phyloP scores from a whole-genome alignment of 2,888 invertebrate genomes.

The Antitype chi region DNA sequence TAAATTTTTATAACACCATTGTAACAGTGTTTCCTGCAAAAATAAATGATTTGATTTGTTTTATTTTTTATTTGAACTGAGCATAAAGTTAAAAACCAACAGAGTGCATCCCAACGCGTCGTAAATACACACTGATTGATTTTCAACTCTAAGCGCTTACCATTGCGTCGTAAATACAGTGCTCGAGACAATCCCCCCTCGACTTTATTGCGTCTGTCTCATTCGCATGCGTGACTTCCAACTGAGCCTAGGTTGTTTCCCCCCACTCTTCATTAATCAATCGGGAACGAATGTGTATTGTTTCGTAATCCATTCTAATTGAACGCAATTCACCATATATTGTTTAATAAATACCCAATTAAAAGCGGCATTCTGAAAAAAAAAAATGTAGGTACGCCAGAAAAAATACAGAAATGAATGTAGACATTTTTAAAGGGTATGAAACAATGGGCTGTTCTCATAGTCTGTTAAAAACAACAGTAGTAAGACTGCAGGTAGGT shows the following conservation, averaged over 20 bases:
- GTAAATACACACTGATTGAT: too few relatives aligned
- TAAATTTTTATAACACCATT: too few relatives aligned
- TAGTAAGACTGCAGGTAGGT: not conserved
- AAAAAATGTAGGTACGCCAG: not conserved
- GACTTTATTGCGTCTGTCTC: too few relatives aligned
- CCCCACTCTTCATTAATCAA: not conserved
- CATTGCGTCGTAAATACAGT: too few relatives aligned
- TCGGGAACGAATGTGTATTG: not conserved
- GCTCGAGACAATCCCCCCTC: too few relatives aligned
- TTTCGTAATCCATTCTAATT: constrained; percentile 5
- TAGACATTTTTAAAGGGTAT: not conserved
- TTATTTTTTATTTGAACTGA: too few relatives aligned
- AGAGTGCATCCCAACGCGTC: too few relatives aligned
- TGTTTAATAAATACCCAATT: not conserved
- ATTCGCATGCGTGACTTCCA: too few relatives aligned
- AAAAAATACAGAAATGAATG: not conserved
- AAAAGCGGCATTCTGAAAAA: not conserved
- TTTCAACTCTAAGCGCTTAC: too few relatives aligned
- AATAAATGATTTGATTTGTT: too few relatives aligned
- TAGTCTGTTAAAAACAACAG: not conserved
- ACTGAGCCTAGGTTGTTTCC: not conserved
- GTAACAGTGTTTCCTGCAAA: too few relatives aligned
- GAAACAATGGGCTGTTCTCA: not conserved
- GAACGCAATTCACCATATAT: not conserved
- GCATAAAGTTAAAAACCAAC: too few relatives aligned